Percentiles rank a stretch among this genome's conserved stretches.
Evolutionary conservation across 2,797 vertebrate species (phyloP).

Genomic region (Rhinatrema bivittatum): DNA sequence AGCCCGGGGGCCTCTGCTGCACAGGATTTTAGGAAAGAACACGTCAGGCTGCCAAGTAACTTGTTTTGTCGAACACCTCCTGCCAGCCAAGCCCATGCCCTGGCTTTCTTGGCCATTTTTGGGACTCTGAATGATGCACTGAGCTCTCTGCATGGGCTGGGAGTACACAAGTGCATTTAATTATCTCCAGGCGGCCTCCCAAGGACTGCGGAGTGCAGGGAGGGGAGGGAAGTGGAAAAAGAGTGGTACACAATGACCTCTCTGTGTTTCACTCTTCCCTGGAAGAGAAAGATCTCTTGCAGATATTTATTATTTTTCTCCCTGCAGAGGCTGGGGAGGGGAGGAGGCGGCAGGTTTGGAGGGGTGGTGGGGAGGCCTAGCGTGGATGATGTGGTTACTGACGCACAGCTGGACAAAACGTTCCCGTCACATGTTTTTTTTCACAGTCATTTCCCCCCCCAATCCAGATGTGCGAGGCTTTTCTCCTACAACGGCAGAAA

Average conservation of each 20-base stretch:
- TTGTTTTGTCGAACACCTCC: background rate
- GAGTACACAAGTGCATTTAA: conserved; percentile 13
- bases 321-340: too few species aligned
- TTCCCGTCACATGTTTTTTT: conserved; percentile 9
- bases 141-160: background rate
- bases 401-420: conserved; percentile 14
- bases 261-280: background rate
- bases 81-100: conserved; percentile 7
- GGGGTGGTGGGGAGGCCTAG: too few species aligned
- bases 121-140: conserved; percentile 1
- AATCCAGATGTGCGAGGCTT: background rate
- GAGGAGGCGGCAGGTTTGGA: too few species aligned
- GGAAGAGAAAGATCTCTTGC: conserved; percentile 16
- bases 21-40: conserved; percentile 12
- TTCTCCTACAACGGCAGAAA: too few species aligned
- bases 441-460: background rate
- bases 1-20: conserved; percentile 33
- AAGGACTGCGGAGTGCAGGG: conserved; percentile 13
- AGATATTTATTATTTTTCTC: conserved; percentile 9
- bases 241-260: background rate
- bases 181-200: conserved; percentile 32
- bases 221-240: conserved; percentile 3
- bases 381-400: conserved; percentile 6
- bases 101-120: conserved; percentile 13
- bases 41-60: background rate